These are phyloP conservation scores for Sebastes kiyomatsui DNA, from an alignment of 2,797 vertebrate species.

Conservation along the genomic window DNA sequence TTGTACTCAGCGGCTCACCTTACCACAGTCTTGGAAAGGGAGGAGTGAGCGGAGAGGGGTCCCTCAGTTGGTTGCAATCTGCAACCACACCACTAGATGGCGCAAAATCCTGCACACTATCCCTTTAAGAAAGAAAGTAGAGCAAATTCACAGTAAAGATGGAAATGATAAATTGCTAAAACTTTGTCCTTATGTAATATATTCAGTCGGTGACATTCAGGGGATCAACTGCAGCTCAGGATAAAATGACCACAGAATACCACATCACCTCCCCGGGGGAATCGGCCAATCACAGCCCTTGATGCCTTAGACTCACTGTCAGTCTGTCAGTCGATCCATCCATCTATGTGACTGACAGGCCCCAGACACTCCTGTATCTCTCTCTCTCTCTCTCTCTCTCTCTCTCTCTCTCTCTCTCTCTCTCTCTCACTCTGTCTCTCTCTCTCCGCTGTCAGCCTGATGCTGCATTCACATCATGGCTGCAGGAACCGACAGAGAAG, in stretches of 20 bases:
- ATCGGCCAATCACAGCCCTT: conserved; percentile 36
- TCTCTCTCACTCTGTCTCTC: conserved; percentile 7
- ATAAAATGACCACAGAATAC: conserved; percentile 58
- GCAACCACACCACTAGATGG: no score
- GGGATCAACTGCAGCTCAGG: conserved; percentile 39
- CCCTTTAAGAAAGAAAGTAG: not conserved
- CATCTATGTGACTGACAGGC: conserved; percentile 41
- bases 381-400: not conserved
- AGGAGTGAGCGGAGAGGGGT: no score
- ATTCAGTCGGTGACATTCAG: conserved; percentile 50
- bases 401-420: no score
- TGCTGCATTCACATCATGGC: conserved; percentile 43
- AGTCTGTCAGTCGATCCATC: conserved; percentile 36
- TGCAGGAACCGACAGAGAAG: conserved; percentile 46
- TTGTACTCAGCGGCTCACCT: no score
- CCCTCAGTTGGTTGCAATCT: no score
- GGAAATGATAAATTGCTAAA: conserved; percentile 14
- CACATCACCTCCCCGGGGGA: conserved; percentile 31
- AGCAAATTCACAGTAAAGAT: not conserved
- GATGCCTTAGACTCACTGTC: conserved; percentile 9
- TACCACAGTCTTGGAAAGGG: no score
- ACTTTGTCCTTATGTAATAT: conserved; percentile 31
- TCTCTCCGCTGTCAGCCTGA: conserved; percentile 28
- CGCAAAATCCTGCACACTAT: no score
- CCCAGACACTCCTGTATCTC: conserved; percentile 2